A percentile compares a stretch with the other conserved stretches of the same genome.
Conservation (phyloP, 2,113 vertebrate species). For the Aegotheles bennettii region DNA sequence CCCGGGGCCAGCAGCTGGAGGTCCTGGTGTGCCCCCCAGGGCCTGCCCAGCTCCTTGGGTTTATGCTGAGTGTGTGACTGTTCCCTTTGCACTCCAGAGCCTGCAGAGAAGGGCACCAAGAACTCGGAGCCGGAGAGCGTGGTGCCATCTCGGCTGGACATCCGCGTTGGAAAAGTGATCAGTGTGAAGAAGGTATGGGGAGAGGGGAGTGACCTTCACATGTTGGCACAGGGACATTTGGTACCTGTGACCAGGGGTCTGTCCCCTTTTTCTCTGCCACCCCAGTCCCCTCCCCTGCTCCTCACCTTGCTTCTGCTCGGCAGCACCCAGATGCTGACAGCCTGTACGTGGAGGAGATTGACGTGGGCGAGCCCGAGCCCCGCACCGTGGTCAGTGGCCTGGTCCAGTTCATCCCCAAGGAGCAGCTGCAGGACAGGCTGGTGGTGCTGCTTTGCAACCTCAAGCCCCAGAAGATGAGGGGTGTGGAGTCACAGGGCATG, state of each 20-base stretch:
- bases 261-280: neutral
- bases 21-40: neutral
- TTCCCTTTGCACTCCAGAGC: slow-evolving; percentile 67
- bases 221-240: rapidly evolving
- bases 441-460: slow-evolving; percentile 93
- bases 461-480: slow-evolving; percentile 96
- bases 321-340: slow-evolving; percentile 94
- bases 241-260: neutral
- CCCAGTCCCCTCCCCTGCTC: neutral
- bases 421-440: slow-evolving; percentile 85
- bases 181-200: slow-evolving; percentile 85
- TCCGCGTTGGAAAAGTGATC: slow-evolving; percentile 90
- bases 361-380: slow-evolving; percentile 87
- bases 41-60: neutral
- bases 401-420: slow-evolving; percentile 84
- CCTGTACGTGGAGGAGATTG: slow-evolving; percentile 92
- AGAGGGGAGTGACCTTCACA: neutral
- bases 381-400: slow-evolving; percentile 93
- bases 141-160: slow-evolving; percentile 87
- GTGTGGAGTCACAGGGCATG: slow-evolving; percentile 95
- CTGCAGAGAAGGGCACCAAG: slow-evolving; percentile 71
- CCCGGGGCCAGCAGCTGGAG: neutral
- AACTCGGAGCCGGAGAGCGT: slow-evolving; percentile 77
- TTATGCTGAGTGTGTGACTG: neutral
- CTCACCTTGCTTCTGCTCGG: neutral